Evolutionary conservation across 1,140 invertebrate species (phyloP).

Genomic region (Cotesia glomerata): DNA sequence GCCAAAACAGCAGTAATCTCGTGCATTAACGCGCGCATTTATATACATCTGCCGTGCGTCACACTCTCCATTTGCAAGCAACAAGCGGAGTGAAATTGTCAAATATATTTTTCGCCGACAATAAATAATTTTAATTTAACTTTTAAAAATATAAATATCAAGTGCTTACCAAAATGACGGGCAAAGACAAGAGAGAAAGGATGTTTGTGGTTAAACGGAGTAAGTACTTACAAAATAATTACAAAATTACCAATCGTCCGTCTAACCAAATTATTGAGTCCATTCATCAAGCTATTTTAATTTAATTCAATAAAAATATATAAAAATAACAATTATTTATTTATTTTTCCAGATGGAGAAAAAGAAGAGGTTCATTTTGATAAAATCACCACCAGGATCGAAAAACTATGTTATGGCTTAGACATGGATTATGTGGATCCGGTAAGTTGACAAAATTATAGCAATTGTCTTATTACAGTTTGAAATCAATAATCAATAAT

Average conservation of each 20-base stretch:
- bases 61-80: no score
- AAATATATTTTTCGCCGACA: no score
- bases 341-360: slow-evolving; percentile 73
- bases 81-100: no score
- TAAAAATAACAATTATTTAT: not conserved
- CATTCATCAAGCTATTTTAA: slow-evolving; percentile 2
- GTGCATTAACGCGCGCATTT: no score
- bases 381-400: slow-evolving; percentile 95
- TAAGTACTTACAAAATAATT: slow-evolving; percentile 48
- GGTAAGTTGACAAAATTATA: slow-evolving; percentile 66
- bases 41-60: no score
- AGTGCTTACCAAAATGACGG: slow-evolving; percentile 25
- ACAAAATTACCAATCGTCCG: no score
- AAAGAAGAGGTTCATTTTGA: slow-evolving; percentile 94
- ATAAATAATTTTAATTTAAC: no score
- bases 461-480: no score
- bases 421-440: slow-evolving; percentile 97
- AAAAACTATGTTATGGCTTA: slow-evolving; percentile 94
- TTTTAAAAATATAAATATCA: not conserved
- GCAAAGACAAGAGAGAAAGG: slow-evolving; percentile 46
- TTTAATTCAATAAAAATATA: not conserved
- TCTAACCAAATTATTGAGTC: not conserved
- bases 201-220: slow-evolving; percentile 65
- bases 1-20: no score
- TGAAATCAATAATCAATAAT: slow-evolving; percentile 7